phyloP scores from a whole-genome alignment of 2,113 vertebrate species.

The Aleadryas rufinucha region DNA sequence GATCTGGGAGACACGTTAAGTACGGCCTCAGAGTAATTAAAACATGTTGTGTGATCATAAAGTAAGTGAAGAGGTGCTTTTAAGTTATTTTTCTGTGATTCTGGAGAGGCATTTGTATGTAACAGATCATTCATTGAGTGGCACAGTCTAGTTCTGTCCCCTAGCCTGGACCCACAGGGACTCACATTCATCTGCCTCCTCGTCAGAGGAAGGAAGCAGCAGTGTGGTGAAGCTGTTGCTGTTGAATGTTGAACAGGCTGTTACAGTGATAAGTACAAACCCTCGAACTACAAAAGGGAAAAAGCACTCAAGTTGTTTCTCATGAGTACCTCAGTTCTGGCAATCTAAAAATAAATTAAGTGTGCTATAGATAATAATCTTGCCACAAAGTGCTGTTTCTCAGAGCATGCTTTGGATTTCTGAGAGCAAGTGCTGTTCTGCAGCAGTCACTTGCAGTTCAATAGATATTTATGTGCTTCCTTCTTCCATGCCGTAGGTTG shows the following conservation, averaged over 20 bases:
- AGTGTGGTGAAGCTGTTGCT: background rate
- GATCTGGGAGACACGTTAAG: background rate
- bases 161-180: background rate
- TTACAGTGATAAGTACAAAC: background rate
- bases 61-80: background rate
- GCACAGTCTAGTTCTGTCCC: background rate
- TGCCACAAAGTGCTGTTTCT: background rate
- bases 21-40: background rate
- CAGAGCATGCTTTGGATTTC: background rate
- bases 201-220: background rate
- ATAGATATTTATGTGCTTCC: background rate
- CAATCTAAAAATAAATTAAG: background rate
- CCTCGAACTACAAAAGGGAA: background rate
- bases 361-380: background rate
- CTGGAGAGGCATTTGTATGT: background rate
- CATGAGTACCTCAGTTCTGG: background rate
- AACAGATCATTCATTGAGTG: background rate
- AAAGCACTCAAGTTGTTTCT: background rate
- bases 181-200: background rate
- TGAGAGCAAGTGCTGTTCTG: background rate
- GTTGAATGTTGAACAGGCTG: background rate
- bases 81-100: background rate
- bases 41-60: background rate
- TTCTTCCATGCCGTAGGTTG: constrained; percentile 77
- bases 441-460: background rate